These are phyloP conservation scores for Melipona bicolor DNA, from an alignment of 2,888 invertebrate genomes.

Conservation along the genomic window DNA sequence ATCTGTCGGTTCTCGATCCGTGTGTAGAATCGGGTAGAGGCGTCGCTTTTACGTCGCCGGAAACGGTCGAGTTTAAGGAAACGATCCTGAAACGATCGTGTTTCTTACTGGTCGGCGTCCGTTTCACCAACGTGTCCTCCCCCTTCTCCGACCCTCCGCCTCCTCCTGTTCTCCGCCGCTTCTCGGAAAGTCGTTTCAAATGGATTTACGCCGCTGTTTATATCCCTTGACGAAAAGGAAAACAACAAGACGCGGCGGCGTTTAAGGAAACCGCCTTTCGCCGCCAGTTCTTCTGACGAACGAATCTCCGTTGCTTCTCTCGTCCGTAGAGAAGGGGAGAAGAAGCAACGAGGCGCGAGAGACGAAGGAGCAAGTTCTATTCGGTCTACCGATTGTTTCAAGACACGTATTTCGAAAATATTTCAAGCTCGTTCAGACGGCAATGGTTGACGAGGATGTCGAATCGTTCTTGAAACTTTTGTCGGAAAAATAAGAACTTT, in stretches of 20 bases:
- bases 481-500: no score
- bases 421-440: no score
- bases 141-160: no score
- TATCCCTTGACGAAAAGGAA: neutral
- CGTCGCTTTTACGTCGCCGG: slow-evolving; percentile 25
- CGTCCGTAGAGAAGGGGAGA: no score
- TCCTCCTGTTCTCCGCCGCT: slow-evolving; percentile 4
- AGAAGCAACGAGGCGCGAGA: no score
- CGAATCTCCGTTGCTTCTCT: no score
- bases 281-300: no score
- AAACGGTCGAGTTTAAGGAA: slow-evolving; percentile 52
- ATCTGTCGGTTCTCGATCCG: slow-evolving; percentile 47
- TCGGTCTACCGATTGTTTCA: no score
- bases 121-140: slow-evolving; percentile 10
- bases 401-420: no score
- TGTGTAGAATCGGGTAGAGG: neutral
- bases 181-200: slow-evolving; percentile 51
- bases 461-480: no score
- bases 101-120: slow-evolving; percentile 10
- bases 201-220: neutral
- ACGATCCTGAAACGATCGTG: neutral
- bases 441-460: no score
- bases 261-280: neutral
- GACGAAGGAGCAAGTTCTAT: no score
- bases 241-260: neutral